Percentiles rank a stretch among this genome's conserved stretches.
phyloP scores from a whole-genome alignment of 2,888 invertebrate species.

The Protophormia terraenovae region DNA sequence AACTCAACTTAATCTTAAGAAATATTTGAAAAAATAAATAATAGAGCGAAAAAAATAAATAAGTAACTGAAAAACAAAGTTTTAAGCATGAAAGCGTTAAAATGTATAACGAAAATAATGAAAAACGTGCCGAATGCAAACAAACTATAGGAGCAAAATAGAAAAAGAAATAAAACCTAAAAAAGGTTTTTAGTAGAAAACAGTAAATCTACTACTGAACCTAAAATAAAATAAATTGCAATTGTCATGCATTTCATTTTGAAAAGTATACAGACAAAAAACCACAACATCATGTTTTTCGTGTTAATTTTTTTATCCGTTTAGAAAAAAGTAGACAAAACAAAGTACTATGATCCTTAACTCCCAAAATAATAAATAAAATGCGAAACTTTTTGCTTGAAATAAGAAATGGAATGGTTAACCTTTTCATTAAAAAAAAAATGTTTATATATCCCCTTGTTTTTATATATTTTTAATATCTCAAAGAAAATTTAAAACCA shows the following conservation, averaged over 20 bases:
- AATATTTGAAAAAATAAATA: conserved; percentile 58
- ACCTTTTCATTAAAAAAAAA: too few species aligned
- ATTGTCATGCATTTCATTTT: conserved; percentile 69
- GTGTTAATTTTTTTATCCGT: conserved; percentile 22
- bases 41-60: conserved; percentile 23
- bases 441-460: too few species aligned
- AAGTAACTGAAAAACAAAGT: conserved; percentile 9
- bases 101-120: conserved; percentile 47
- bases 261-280: conserved; percentile 24
- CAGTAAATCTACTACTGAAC: conserved; percentile 18
- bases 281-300: conserved; percentile 47
- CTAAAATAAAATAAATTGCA: conserved; percentile 69
- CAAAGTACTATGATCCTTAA: not conserved
- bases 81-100: conserved; percentile 49
- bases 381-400: not conserved
- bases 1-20: conserved; percentile 59
- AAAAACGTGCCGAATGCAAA: conserved; percentile 52
- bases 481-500: too few species aligned
- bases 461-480: too few species aligned
- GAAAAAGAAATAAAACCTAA: too few species aligned
- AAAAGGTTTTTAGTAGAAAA: conserved; percentile 5
- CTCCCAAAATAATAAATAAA: conserved; percentile 13
- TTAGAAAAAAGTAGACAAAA: not conserved
- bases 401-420: not conserved
- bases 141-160: not conserved